Percentiles rank a stretch among this genome's conserved stretches.
These are phyloP conservation scores for Branchipolynoe longqiensis DNA, from an alignment of 2,888 invertebrate species.

Conservation along the genomic window DNA sequence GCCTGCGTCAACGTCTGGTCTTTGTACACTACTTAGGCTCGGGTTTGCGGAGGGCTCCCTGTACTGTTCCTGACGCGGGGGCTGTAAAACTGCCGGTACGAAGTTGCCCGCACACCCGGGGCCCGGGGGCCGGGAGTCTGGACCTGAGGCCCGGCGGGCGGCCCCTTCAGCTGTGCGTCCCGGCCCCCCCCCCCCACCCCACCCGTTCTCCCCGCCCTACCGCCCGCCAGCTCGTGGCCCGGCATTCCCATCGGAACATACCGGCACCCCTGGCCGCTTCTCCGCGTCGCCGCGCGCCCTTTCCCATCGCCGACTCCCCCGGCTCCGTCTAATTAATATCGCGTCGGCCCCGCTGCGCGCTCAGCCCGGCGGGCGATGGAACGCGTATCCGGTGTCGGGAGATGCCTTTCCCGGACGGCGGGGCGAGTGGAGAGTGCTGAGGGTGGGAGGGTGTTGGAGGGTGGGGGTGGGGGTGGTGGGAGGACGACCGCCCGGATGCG, in stretches of 20 bases:
- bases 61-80: no score
- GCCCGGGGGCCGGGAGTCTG: neutral
- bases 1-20: no score
- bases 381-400: neutral
- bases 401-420: slow-evolving; percentile 15
- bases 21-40: no score
- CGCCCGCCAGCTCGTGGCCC: neutral
- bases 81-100: no score
- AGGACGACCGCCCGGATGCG: no score
- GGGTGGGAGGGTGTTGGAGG: neutral
- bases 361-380: neutral
- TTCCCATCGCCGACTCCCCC: slow-evolving; percentile 24
- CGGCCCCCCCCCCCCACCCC: neutral
- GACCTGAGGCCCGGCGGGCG: neutral
- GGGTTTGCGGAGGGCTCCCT: no score
- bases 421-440: no score
- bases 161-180: no score
- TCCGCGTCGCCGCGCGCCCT: neutral
- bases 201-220: neutral
- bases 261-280: neutral
- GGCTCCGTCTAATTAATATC: neutral
- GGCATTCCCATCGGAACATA: neutral
- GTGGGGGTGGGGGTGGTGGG: neutral
- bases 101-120: neutral
- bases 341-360: neutral